Percentiles rank a stretch among this genome's conserved stretches.
Conservation (phyloP, 2,888 invertebrate species). For the Acrobasis repandana region DNA sequence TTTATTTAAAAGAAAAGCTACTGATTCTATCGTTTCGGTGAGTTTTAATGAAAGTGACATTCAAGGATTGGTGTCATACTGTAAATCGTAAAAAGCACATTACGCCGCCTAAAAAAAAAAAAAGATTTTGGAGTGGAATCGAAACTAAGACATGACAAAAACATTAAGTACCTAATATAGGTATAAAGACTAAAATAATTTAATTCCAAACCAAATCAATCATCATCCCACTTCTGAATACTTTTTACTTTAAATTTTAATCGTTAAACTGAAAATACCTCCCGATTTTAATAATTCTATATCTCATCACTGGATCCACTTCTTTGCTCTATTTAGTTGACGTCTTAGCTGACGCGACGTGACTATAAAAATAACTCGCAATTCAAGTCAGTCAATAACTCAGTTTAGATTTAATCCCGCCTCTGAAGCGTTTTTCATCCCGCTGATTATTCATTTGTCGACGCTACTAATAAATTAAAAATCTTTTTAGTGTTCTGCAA, state of each 20-base stretch:
- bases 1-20: no score
- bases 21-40: no score
- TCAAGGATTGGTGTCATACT: no score
- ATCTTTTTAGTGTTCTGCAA: no score
- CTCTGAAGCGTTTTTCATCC: constrained; percentile 5
- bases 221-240: neutral
- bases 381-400: constrained; percentile 10
- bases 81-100: no score
- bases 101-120: no score
- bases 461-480: neutral
- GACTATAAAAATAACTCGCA: neutral
- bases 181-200: no score
- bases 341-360: neutral
- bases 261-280: neutral
- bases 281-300: neutral
- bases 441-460: constrained; percentile 6
- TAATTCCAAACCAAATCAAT: no score
- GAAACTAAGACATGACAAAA: no score
- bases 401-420: constrained; percentile 1
- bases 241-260: neutral
- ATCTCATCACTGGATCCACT: neutral
- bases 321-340: neutral
- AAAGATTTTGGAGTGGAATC: no score
- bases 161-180: no score
- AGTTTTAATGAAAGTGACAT: no score